phyloP scores from a whole-genome alignment of 2,888 invertebrate species.

The Eristalis arbustorum region DNA sequence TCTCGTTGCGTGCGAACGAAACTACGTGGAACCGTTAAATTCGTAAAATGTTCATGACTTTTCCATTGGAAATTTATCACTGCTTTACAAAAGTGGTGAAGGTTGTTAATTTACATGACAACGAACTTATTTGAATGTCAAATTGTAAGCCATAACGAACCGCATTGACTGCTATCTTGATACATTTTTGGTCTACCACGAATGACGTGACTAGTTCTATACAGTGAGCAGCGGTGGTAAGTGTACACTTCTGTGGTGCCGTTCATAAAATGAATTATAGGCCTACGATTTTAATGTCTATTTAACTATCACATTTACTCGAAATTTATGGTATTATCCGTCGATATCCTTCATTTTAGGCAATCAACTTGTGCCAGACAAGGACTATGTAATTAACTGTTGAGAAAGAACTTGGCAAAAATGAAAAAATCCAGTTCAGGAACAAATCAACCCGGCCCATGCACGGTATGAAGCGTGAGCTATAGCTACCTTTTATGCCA shows the following conservation, averaged over 20 bases:
- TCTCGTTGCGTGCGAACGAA: slow-evolving; percentile 1
- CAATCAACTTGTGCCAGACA: too few species aligned
- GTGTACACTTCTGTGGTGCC: neutral
- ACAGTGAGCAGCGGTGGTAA: neutral
- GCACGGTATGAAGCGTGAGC: too few species aligned
- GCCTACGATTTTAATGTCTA: too few species aligned
- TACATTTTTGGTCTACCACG: neutral
- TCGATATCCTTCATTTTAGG: too few species aligned
- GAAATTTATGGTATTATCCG: too few species aligned
- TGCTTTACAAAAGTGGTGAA: neutral
- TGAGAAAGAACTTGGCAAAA: too few species aligned
- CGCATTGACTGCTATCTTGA: neutral
- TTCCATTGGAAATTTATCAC: neutral
- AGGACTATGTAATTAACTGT: too few species aligned
- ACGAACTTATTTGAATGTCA: neutral
- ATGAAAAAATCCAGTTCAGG: too few species aligned
- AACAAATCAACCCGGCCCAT: too few species aligned
- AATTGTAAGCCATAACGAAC: neutral
- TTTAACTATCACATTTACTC: too few species aligned
- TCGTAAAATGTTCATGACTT: neutral
- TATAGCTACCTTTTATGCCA: too few species aligned
- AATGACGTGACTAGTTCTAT: neutral
- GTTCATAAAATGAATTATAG: too few species aligned
- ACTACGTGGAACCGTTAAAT: neutral
- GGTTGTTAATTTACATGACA: neutral